Evolutionary conservation across 2,113 vertebrate genomes (phyloP), one percentile per base, ranked within the genome.

Genomic region (Cathartes aura): DNA sequence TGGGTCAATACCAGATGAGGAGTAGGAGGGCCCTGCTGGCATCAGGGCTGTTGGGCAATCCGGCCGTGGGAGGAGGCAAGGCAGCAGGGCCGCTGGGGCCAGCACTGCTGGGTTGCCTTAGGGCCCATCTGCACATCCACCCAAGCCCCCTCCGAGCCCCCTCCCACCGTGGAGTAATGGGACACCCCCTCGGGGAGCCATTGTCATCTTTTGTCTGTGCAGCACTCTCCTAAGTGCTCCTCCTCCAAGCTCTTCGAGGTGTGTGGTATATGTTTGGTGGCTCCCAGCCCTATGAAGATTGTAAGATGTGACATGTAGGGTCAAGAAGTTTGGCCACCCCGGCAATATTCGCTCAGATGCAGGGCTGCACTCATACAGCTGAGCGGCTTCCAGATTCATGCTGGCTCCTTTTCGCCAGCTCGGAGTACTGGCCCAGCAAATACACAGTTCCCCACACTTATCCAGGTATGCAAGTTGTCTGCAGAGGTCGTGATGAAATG

Each of bases 131-230:
- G 66, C 87, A 64, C 60, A 63, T 82, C 82, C 74, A 90, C 18
- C 48, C 30, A 3, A 34, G 38, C 38, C 38, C 38, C 38, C 38
- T 38, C 38, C 38, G 42, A 55, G 29, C 42, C 79, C 73, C 42
- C 34, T 88, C 73, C 82, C 72, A 23, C 36, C 5, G 1, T 29
- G 38, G n/a, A 71, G 67, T 64, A 66, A 91, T 43, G 55, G 9
- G 89, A 43, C 84, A 64, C 48, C 53, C 72, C 38, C n/a, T n/a
- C 1, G 3, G 89, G 63, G 70, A 91, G 74, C 53, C 73, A 50
- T 64, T 94, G 95, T 92, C 95, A 88, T 91, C 82, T 63, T 80
- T 23, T 40, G 48, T 53, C 66, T 92, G 81, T 48, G 71, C 85
- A 96, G 76, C 62, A 40, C 18, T 73, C 42, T 42, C 62, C 63